Evolutionary conservation across 2,113 vertebrate genomes (phyloP).

Genomic region (Cheilinus undulatus): DNA sequence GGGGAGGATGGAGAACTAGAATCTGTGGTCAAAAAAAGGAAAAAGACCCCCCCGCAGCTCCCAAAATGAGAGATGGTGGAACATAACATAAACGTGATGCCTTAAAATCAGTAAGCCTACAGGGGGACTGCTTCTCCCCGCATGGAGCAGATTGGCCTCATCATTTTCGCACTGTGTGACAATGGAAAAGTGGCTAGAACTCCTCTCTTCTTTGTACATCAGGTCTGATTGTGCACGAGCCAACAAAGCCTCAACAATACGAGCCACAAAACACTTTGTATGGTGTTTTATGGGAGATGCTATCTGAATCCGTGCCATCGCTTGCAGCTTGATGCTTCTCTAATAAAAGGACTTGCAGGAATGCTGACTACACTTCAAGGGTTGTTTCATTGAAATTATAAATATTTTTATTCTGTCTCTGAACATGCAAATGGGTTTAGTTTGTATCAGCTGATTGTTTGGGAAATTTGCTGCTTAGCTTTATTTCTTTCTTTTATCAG

Average conservation of each 20-base stretch:
- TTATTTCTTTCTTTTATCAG: too few relatives aligned
- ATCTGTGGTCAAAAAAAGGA: conserved; percentile 30
- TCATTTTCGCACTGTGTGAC: conserved; percentile 69
- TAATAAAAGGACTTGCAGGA: conserved; percentile 7
- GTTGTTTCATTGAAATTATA: neutral
- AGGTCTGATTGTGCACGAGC: conserved; percentile 43
- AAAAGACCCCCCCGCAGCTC: conserved; percentile 66
- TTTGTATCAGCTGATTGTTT: neutral
- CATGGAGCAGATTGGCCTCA: conserved; percentile 70
- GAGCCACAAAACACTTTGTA: conserved; percentile 11
- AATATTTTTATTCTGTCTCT: neutral
- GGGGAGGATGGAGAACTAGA: conserved; percentile 7
- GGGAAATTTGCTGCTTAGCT: neutral
- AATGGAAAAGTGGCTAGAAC: conserved; percentile 55
- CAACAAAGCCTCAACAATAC: conserved; percentile 26
- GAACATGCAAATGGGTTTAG: neutral
- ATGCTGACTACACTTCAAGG: conserved; percentile 17
- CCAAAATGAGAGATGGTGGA: conserved; percentile 64
- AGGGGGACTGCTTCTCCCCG: conserved; percentile 66
- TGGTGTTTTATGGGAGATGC: conserved; percentile 8
- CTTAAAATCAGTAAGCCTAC: conserved; percentile 68
- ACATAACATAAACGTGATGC: conserved; percentile 53
- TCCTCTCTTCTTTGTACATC: conserved; percentile 32
- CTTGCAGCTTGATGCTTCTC: neutral
- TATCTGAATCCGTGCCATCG: conserved; percentile 27